A percentile compares a stretch with the other conserved stretches of the same genome.
Evolutionary conservation across 2,113 vertebrate species (phyloP).

Genomic region (Pogona vitticeps): DNA sequence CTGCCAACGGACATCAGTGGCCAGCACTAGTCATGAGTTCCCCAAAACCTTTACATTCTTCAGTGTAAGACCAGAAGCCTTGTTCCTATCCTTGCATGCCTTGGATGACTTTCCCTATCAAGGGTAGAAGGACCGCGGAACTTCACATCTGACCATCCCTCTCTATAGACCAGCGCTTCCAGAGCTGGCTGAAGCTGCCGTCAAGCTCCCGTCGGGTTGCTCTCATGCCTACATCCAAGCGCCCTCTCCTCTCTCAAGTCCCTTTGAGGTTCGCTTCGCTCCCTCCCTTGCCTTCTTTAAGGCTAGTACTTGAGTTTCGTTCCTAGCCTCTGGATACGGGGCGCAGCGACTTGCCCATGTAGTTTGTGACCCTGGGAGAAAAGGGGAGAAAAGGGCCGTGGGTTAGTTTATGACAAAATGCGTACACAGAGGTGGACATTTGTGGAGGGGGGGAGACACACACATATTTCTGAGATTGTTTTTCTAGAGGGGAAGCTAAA

Average conservation of each 20-base stretch:
- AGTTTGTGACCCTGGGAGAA: constrained; percentile 17
- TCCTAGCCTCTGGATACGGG: not conserved
- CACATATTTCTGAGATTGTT: too few relatives aligned
- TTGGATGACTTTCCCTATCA: not conserved
- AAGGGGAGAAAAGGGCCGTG: not conserved
- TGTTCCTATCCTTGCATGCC: not conserved
- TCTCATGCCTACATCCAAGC: not conserved
- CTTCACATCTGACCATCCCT: constrained; percentile 10
- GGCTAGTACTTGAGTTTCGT: not conserved
- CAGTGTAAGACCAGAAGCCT: not conserved
- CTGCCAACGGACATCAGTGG: rapidly evolving
- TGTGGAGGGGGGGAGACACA: too few relatives aligned
- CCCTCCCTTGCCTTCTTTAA: constrained; percentile 1
- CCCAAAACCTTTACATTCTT: rapidly evolving
- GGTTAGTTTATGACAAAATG: constrained; percentile 13
- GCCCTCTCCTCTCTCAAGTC: not conserved
- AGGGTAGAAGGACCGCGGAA: not conserved
- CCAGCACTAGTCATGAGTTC: not conserved
- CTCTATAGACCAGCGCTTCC: not conserved
- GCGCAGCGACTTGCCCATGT: constrained; percentile 4
- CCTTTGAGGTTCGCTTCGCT: not conserved
- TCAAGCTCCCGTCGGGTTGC: not conserved
- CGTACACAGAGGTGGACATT: not conserved
- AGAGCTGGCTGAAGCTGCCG: not conserved
- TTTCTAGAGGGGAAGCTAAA: too few relatives aligned